These are phyloP conservation scores for Atherinosoma microstoma DNA, from an alignment of 2,797 vertebrate species.

Conservation along the genomic window DNA sequence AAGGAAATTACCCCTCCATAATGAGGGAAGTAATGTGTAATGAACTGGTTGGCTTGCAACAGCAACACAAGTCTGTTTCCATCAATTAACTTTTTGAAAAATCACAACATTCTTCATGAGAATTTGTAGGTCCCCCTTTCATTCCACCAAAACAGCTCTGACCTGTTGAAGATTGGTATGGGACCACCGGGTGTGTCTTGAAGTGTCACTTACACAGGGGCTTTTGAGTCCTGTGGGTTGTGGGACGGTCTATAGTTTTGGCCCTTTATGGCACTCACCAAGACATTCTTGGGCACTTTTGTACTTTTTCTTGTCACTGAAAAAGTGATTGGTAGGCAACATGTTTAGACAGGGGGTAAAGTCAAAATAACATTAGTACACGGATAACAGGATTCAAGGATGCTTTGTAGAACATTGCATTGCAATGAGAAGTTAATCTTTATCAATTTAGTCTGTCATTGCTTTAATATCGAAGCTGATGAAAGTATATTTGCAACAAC, in stretches of 20 bases:
- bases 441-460: too few species aligned
- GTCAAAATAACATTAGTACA: neutral
- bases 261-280: neutral
- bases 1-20: conserved; percentile 13
- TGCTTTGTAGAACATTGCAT: too few species aligned
- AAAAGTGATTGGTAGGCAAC: neutral
- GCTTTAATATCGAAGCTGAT: too few species aligned
- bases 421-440: too few species aligned
- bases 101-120: neutral
- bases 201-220: neutral
- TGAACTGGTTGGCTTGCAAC: conserved; percentile 6
- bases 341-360: neutral
- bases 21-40: conserved; percentile 27
- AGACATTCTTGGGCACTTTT: neutral
- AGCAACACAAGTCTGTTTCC: conserved; percentile 1
- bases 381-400: too few species aligned
- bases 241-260: neutral
- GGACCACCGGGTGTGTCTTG: neutral
- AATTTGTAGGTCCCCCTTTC: neutral
- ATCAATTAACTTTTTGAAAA: neutral
- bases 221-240: neutral
- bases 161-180: neutral
- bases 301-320: neutral
- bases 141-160: neutral
- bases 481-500: too few species aligned